Base-by-base conservation (phyloP, 1,140 invertebrate species). In the Drosophila willistoni region DNA sequence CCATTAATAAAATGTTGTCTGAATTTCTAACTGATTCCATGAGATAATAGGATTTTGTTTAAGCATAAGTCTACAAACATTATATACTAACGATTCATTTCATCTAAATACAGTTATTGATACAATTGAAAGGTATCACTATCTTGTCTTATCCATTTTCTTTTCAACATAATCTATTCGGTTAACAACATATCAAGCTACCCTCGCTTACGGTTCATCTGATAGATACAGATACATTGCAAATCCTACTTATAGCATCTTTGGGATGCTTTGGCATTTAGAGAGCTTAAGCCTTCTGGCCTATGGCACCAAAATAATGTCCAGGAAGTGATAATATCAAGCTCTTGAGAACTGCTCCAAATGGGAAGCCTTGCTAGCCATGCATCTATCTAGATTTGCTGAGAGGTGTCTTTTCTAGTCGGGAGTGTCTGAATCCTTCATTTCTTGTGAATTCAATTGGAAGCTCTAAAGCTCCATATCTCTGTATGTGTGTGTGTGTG, bases 261-360 rank as follows among this genome's bases (percentile, higher is more conserved):
- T 74, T 63, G 77, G 73, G 80, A 76, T 64, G 67, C 69, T 64
- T 73, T 71, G 51, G 68, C 80, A 54, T 51, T 51, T 51, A 22
- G 9, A 51, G 56, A 57, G 78, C 69, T 77, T 82, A 86, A 79
- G 79, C 76, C 79, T 87, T 87, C 87, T 87, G 83, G 83, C 83
- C 83, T 83, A 83, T 77, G 83, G 84, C 83, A 70, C 79, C 79
- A 77, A 86, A 51, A 86, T 86, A 87, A 86, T 86, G 79, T 87
- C 83, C 76, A 86, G 83, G 82, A 87, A 86, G 84, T 83, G 83
- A 86, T 86, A 87, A 86, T 86, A 87, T 86, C 83, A 71, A 72
- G 61, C 44, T 65, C 83, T 76, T 67, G 68, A 87, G 84, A 71
- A 29, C 68, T 64, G 25, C 71, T 82, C 71, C 55, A 56, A 64